Conservation (phyloP, 2,113 vertebrate species). For the Ochotona curzoniae region DNA sequence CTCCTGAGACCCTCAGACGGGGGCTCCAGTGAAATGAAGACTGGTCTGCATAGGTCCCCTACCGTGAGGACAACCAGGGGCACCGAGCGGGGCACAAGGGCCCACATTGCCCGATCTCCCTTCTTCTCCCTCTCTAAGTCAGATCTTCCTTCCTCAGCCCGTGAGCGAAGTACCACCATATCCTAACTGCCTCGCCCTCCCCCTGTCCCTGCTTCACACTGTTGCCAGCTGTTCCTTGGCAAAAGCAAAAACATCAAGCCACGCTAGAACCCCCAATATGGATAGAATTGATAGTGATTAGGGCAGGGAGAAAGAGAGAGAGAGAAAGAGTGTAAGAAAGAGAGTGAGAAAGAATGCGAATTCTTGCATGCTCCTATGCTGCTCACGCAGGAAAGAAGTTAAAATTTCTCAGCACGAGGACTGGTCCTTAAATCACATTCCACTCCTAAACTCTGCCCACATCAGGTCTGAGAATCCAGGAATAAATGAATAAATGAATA, state of each 20-base stretch:
- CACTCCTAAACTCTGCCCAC: not conserved
- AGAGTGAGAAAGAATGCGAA: not conserved
- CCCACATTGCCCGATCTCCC: not conserved
- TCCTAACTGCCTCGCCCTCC: not conserved
- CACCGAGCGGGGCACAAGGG: not conserved
- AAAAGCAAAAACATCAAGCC: not conserved
- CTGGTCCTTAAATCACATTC: not conserved
- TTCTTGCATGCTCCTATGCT: not conserved
- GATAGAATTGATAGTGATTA: not conserved
- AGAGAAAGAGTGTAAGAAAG: too few species aligned
- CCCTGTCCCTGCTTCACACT: not conserved
- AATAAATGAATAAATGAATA: too few species aligned
- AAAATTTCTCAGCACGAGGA: not conserved
- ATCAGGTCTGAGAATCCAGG: too few species aligned
- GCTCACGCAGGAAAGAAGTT: not conserved
- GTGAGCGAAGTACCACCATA: accelerated
- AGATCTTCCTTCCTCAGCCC: not conserved
- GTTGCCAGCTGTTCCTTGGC: too few species aligned
- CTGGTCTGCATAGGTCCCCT: not conserved
- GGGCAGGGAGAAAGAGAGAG: accelerated
- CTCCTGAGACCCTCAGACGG: not conserved
- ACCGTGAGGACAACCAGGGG: not conserved
- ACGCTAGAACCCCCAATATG: not conserved
- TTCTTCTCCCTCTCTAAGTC: not conserved
- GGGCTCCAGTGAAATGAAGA: not conserved